Base-by-base conservation (phyloP, 2,888 invertebrate species). In the Noctua pronuba region DNA sequence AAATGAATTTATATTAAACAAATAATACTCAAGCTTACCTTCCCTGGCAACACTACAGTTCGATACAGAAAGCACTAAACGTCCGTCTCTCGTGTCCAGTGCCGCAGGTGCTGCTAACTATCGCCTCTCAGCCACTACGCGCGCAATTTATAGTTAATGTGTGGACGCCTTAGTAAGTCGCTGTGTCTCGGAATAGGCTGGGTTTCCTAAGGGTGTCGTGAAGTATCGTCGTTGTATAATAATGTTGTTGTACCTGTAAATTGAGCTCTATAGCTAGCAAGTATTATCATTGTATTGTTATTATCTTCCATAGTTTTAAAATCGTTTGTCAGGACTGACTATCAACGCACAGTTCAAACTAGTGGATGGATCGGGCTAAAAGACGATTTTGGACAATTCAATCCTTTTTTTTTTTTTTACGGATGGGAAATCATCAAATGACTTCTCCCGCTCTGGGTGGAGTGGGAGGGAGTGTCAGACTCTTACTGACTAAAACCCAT, bases 111-210 rank as follows among this genome's bases (percentile, higher is more conserved):
- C 38, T 11, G 35, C 52, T 83, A 88, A 88, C 82, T 88, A 73
- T 83, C 74, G 71, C 72, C 72, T n/a, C 75, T 67, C 77, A 64
- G 69, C 81, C 77, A 66, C 73, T 80, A 83, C 85, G 84, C 69
- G 79, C 73, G 60, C 75, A 80, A 88, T 88, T 88, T 87, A 87
- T 88, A 46, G 87, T 73, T 75, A 83, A 75, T 86, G 83, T 84
- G 78, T 73, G 41, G 46, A 67, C 65, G 71, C 64, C 67, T 82
- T 78, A 73, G 73, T 67, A 82, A 74, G 73, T 67, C 67, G 73
- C 44, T 44, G 69, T 62, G 41, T 64, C 77, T 77, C 55, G 60
- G 68, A 67, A 55, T 71, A 77, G 82, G 62, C 64, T 70, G 38
- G 79, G 49, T 72, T 49, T 65, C 69, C 58, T 64, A 0, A 49